Conservation (phyloP, 2,888 invertebrate genomes). For the Megamerina dolium region DNA sequence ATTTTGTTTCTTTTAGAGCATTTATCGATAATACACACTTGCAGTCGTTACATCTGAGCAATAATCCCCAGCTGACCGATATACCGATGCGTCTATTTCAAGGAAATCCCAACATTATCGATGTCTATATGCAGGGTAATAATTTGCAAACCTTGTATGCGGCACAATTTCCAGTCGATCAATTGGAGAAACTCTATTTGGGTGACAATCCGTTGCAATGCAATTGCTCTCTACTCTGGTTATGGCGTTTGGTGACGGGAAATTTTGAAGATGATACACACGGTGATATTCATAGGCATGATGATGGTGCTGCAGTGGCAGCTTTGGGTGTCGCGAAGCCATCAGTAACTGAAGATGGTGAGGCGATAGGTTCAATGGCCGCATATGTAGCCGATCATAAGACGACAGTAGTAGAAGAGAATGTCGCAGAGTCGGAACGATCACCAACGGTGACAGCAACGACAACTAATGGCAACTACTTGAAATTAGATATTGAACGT, state of each 20-base stretch:
- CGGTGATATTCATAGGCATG: constrained; percentile 8
- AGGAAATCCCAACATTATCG: constrained; percentile 71
- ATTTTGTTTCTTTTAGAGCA: constrained; percentile 53
- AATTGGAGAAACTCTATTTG: constrained; percentile 65
- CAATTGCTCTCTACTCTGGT: constrained; percentile 82
- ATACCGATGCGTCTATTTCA: constrained; percentile 79
- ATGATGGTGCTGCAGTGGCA: constrained; percentile 34
- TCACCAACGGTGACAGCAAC: constrained; percentile 26
- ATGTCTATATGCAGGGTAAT: constrained; percentile 72
- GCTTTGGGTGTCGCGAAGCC: constrained; percentile 31
- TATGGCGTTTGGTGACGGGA: constrained; percentile 63
- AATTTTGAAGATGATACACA: constrained; percentile 38
- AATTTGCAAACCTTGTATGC: constrained; percentile 69
- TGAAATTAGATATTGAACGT: constrained; percentile 44
- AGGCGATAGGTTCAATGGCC: constrained; percentile 29
- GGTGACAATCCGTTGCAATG: constrained; percentile 80
- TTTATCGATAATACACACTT: constrained; percentile 81
- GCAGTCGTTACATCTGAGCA: constrained; percentile 70
- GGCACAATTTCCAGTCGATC: constrained; percentile 76
- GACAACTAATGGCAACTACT: constrained; percentile 26
- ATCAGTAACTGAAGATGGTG: constrained; percentile 24
- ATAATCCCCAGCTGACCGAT: constrained; percentile 65
- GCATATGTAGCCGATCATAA: constrained; percentile 38
- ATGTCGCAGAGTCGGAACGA: constrained; percentile 5
- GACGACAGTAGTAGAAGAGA: constrained; percentile 20